phyloP scores from a whole-genome alignment of 2,113 vertebrate genomes.

The Panthera uncia region DNA sequence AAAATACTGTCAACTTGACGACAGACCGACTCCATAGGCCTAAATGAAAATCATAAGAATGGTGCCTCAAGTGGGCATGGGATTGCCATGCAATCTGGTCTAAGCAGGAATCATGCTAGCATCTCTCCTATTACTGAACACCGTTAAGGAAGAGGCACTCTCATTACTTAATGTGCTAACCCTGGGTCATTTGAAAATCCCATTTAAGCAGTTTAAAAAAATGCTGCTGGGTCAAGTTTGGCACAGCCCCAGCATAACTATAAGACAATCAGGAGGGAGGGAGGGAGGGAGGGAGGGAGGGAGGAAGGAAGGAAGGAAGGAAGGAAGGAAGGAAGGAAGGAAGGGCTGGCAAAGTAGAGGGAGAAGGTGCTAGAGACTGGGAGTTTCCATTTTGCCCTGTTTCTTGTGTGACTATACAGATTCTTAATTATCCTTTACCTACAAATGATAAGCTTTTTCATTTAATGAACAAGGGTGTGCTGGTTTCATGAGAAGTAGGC shows the following conservation, averaged over 20 bases:
- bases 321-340: background rate
- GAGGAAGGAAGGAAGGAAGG: too few species aligned
- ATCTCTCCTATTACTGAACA: background rate
- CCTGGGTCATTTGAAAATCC: background rate
- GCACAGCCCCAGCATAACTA: background rate
- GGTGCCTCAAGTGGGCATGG: background rate
- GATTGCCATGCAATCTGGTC: background rate
- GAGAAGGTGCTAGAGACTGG: background rate
- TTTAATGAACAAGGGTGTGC: background rate
- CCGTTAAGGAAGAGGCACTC: background rate
- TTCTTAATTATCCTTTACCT: background rate
- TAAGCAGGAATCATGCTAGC: background rate
- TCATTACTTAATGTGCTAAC: background rate
- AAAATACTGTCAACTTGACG: background rate
- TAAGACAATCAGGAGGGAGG: background rate
- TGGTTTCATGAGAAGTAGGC: background rate
- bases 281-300: rapidly evolving
- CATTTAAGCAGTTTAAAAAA: background rate
- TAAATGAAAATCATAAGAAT: conserved; percentile 25
- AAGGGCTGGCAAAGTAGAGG: background rate
- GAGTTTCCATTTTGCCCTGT: background rate
- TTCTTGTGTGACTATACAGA: background rate
- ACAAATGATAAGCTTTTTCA: background rate
- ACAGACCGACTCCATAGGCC: background rate
- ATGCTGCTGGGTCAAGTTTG: background rate